Base-by-base conservation (phyloP, 64 coral and sea anemone genomes). In the Montipora capricornis region DNA sequence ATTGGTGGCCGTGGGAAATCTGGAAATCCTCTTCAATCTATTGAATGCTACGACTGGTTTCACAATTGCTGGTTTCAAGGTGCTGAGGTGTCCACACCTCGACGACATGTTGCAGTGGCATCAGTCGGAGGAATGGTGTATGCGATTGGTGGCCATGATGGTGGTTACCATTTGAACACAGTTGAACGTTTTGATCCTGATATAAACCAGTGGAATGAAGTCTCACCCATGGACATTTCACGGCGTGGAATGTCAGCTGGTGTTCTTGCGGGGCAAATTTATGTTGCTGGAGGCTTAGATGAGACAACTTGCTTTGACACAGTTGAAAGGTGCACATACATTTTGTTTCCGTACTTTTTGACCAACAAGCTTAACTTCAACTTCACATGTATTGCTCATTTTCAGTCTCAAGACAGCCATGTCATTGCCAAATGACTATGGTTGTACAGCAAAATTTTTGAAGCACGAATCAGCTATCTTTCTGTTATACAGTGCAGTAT, bases 61-160 rank as follows among this genome's bases (percentile, higher is more conserved):
- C 80, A 89, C 55, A 87, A 99, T 60, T 91, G 87, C 20, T 99
- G 98, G 98, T 96, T 96, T 59, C 47, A 81, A 14, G 93, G 87
- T 19, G 94, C 98, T 51, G 50, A 88, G 50, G 89, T 99, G 11
- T 96, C 95, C 5, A 99, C 90, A 4, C 93, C 98, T 29, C 82
- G 98, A 71, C 68, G 98, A 75, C 98, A 99, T 90, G 98, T 99
- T 29, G 98, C 98, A 6, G 92, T 96, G 74, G 87, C 95, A 4
- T 91, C 89, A 73, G 74, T 99, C 4, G 68, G 79, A 51, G 95
- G 93, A 26, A 87, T 89, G 67, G 94, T 99, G 47, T 99, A 96
- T 95, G 98, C 98, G 3, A 94, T 99, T 74, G 98, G 98, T 24
- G 98, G 98, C 58, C 98, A 99, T 87, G 95, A 99, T 93, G 98